Evolutionary conservation across 2,113 vertebrate genomes (phyloP).

Genomic region (Carassius auratus): DNA sequence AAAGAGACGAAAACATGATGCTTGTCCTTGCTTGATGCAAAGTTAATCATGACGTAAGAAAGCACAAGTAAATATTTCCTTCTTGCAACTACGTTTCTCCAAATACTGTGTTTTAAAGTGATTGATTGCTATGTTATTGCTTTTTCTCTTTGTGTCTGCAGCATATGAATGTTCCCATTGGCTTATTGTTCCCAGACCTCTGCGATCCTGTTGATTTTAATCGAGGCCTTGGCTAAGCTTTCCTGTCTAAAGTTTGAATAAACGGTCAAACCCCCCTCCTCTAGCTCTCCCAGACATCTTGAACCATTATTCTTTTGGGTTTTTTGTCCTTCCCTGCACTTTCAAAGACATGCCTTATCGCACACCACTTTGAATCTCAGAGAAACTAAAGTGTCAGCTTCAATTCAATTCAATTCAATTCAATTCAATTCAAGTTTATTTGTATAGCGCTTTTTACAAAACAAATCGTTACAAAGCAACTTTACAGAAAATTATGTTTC

Average conservation of each 20-base stretch:
- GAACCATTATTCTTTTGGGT: constrained; percentile 47
- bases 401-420: no score
- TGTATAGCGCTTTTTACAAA: no score
- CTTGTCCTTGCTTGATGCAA: background rate
- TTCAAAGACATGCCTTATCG: constrained; percentile 39
- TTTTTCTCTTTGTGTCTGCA: constrained; percentile 35
- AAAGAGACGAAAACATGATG: background rate
- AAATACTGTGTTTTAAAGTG: background rate
- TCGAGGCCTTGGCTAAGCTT: constrained; percentile 52
- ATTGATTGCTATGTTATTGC: background rate
- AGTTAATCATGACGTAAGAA: background rate
- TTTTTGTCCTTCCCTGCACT: constrained; percentile 34
- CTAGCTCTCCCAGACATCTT: constrained; percentile 54
- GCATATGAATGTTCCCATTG: constrained; percentile 51
- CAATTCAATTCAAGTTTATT: no score
- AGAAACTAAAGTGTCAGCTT: background rate
- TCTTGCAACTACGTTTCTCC: background rate
- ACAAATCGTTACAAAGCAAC: no score
- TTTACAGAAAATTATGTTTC: no score
- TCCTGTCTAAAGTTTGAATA: constrained; percentile 51
- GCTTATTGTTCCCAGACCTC: constrained; percentile 62
- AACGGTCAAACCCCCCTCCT: constrained; percentile 40
- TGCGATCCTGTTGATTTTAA: constrained; percentile 49
- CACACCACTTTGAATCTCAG: background rate
- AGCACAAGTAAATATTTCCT: constrained; percentile 7